Evolutionary conservation across 1,140 invertebrate species (phyloP).

Genomic region (Drosophila pseudoobscura): DNA sequence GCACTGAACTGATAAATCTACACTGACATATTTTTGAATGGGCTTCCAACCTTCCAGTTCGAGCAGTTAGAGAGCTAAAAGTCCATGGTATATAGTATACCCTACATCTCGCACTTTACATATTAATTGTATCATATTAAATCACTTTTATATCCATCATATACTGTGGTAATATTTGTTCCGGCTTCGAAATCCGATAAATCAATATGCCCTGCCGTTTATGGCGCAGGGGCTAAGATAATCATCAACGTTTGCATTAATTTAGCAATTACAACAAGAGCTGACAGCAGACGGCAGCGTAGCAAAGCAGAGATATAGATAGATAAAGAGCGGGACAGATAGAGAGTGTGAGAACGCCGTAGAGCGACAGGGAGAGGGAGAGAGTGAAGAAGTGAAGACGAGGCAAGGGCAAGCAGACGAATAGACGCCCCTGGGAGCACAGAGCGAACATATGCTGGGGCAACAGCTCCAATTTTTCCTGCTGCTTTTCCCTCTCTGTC

Average conservation of each 20-base stretch:
- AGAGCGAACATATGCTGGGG: slow-evolving; percentile 28
- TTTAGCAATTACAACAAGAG: slow-evolving; percentile 74
- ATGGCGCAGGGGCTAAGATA: slow-evolving; percentile 42
- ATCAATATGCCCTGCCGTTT: slow-evolving; percentile 44
- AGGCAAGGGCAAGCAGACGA: slow-evolving; percentile 24
- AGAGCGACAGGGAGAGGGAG: background rate
- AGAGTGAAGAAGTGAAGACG: slow-evolving; percentile 21
- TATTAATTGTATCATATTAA: no score
- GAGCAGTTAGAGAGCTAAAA: no score
- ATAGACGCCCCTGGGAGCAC: slow-evolving; percentile 52
- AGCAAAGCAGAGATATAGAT: background rate
- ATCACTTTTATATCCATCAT: no score
- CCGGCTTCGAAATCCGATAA: slow-evolving; percentile 44
- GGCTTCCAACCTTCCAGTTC: no score
- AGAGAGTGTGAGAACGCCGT: background rate
- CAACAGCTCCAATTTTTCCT: background rate
- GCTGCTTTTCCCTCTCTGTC: background rate
- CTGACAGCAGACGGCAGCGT: slow-evolving; percentile 34
- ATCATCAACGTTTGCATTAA: slow-evolving; percentile 67
- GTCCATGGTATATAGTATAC: no score
- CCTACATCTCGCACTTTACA: no score
- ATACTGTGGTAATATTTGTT: no score
- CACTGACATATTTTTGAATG: no score
- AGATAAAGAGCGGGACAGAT: slow-evolving; percentile 19
- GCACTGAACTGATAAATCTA: no score